Evolutionary conservation across 2,113 vertebrate species (phyloP), one percentile per base, ranked within the genome.

Genomic region (Heteronetta atricapilla): DNA sequence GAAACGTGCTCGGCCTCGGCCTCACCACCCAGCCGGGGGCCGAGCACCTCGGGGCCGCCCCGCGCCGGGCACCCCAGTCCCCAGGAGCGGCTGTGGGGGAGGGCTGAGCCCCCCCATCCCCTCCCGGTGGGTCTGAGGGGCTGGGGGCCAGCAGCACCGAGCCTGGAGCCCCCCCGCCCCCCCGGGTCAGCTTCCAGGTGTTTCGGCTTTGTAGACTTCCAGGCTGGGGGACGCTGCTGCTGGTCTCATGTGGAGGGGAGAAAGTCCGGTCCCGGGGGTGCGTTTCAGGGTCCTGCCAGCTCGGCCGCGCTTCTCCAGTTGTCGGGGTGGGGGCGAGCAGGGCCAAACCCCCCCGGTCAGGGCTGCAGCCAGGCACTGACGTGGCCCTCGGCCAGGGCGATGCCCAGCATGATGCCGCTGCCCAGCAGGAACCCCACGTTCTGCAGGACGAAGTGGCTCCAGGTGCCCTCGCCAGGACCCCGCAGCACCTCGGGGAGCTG

Each of bases 351-450:
- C 19, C 53, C 21, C 2, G 4, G 34, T 86, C 93, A 97, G 42
- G 74, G 79, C 77, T 95, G 88, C 58, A 97, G 46, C 44, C 85
- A 95, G 40, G 97, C 81, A 4, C 68, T 92, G 11, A 99, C 86
- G 60, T 93, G 89, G 8, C 98, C 98, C 94, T 99, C 98, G 69
- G 98, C 97, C 20, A 98, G 93, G 40, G 98, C 98, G 16, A 99
- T 98, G 94, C 97, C 97, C 77, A 98, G 36, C 98, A 99, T 98
- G 96, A 98, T 95, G 86, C 94, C 73, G 1, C 97, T 95, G 34
- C 98, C 98, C 77, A 97, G 81, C 77, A 98, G 93, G 91, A 99
- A 97, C 13, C 98, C 98, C 72, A 88, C 33, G 62, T 98, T 98
- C 94, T 98, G 98, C 89, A 98, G 98, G 77, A 95, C 34, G 81